A percentile compares a stretch with the other conserved stretches of the same genome.
These are phyloP conservation scores for Piscicola geometra DNA, from an alignment of 2,888 invertebrate genomes.

Conservation along the genomic window DNA sequence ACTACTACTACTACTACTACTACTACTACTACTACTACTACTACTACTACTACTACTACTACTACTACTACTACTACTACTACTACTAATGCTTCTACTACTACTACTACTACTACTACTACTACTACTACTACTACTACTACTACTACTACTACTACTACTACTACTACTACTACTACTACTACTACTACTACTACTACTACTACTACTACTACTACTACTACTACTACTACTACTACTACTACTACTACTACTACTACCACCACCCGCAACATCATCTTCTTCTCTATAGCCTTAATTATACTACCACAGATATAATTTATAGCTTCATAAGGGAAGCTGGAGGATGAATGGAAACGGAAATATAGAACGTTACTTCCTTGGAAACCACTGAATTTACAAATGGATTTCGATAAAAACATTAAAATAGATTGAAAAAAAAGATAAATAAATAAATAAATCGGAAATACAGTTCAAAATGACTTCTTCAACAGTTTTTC, in stretches of 20 bases:
- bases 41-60: slow-evolving; percentile 28
- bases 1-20: slow-evolving; percentile 29
- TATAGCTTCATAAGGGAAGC: too few relatives aligned
- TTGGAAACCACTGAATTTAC: too few relatives aligned
- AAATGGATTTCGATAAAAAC: too few relatives aligned
- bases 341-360: too few relatives aligned
- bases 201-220: slow-evolving; percentile 16
- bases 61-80: slow-evolving; percentile 29
- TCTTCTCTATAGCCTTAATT: too few relatives aligned
- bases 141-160: slow-evolving; percentile 29
- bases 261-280: too few relatives aligned
- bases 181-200: slow-evolving; percentile 18
- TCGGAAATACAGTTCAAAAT: too few relatives aligned
- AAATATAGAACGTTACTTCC: too few relatives aligned
- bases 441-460: too few relatives aligned
- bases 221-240: slow-evolving; percentile 11
- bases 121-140: slow-evolving; percentile 29
- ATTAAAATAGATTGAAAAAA: too few relatives aligned
- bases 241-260: slow-evolving; percentile 11
- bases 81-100: slow-evolving; percentile 25
- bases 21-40: slow-evolving; percentile 28
- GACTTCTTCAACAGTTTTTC: too few relatives aligned
- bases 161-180: slow-evolving; percentile 28
- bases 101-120: slow-evolving; percentile 29
- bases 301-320: too few relatives aligned